These are phyloP conservation scores for Hydractinia echinata DNA, from an alignment of 30 jellyfish, hydroid and myxozoan species.

Conservation along the genomic window DNA sequence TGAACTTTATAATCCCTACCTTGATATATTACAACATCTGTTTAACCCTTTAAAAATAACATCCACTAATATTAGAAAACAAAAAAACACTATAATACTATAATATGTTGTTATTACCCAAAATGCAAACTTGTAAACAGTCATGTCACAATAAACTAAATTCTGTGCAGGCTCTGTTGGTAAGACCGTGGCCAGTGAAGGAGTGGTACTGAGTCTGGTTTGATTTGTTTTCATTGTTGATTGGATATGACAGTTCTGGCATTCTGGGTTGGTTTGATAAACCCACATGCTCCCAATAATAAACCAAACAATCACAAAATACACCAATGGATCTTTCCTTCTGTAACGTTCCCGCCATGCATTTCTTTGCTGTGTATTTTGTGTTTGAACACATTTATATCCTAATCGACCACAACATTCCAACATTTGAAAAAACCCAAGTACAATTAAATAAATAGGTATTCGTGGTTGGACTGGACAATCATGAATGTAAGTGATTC, in stretches of 20 bases:
- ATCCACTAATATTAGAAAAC: conserved; percentile 42
- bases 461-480: conserved; percentile 86
- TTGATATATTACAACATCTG: conserved; percentile 36
- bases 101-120: conserved; percentile 62
- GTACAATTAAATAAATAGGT: conserved; percentile 60
- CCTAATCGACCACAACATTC: conserved; percentile 71
- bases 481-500: conserved; percentile 54
- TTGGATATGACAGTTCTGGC: conserved; percentile 35
- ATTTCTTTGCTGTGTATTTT: conserved; percentile 29
- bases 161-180: neutral
- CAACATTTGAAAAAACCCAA: conserved; percentile 70
- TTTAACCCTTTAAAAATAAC: conserved; percentile 23
- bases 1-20: neutral
- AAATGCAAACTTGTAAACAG: conserved; percentile 53
- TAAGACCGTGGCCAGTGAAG: neutral
- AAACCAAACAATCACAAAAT: conserved; percentile 76
- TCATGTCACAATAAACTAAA: conserved; percentile 52
- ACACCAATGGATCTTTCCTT: conserved; percentile 67
- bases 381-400: conserved; percentile 36
- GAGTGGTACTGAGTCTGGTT: neutral
- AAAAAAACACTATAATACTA: conserved; percentile 43
- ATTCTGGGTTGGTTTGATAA: conserved; percentile 69
- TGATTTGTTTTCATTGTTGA: neutral
- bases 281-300: conserved; percentile 95
- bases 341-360: conserved; percentile 44